Conservation (phyloP, 2,113 vertebrate genomes). For the Muntiacus muntjak region DNA sequence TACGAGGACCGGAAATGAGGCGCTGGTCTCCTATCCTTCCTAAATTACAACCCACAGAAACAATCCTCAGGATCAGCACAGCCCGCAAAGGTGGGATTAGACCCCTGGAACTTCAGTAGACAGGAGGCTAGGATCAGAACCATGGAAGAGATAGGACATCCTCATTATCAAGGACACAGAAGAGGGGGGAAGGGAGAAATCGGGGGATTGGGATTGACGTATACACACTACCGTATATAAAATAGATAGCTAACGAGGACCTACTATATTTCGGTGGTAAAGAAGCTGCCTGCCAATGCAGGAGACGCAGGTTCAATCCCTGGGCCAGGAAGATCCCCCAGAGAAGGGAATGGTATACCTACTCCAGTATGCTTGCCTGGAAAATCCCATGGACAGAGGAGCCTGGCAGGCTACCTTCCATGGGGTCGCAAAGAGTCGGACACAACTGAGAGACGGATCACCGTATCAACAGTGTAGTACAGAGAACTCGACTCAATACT, state of each 20-base stretch:
- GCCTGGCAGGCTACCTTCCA: neutral
- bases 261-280: neutral
- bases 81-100: neutral
- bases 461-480: accelerated
- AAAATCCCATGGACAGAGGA: neutral
- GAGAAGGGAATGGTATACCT: neutral
- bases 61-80: neutral
- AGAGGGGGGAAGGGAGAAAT: neutral
- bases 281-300: neutral
- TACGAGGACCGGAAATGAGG: neutral
- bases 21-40: neutral
- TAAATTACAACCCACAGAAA: neutral
- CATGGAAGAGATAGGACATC: neutral
- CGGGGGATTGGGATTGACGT: neutral
- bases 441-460: neutral
- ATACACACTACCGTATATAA: neutral
- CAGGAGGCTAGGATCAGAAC: neutral
- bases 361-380: neutral
- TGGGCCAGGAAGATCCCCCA: neutral
- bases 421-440: neutral
- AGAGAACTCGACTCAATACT: neutral
- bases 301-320: neutral
- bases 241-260: neutral
- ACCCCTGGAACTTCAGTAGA: neutral
- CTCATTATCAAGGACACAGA: neutral